Evolutionary conservation across 92 coral and sea anemone genomes (phyloP).

Genomic region (Epizoanthus stellaris): DNA sequence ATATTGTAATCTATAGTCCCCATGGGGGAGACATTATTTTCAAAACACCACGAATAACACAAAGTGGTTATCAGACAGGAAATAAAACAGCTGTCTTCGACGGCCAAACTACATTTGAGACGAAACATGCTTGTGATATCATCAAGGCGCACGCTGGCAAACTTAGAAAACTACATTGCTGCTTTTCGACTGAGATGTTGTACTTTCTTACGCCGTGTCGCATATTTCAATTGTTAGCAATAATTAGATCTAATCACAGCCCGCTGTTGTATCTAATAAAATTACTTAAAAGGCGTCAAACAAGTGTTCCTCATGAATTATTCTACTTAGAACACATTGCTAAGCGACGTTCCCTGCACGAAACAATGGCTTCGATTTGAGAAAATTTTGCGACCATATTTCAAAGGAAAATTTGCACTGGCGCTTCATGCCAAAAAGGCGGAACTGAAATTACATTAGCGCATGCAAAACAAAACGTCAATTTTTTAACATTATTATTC

Average conservation of each 20-base stretch:
- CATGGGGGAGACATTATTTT: constrained; percentile 47
- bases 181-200: neutral
- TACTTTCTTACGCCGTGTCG: constrained; percentile 44
- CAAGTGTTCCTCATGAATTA: constrained; percentile 75
- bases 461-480: constrained; percentile 17
- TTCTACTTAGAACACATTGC: constrained; percentile 51
- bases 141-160: neutral
- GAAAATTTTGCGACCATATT: neutral
- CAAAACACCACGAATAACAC: constrained; percentile 46
- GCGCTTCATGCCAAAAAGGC: constrained; percentile 16
- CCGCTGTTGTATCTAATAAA: constrained; percentile 83
- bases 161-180: neutral
- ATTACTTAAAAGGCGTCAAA: constrained; percentile 83
- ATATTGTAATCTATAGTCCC: constrained; percentile 53
- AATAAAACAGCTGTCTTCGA: constrained; percentile 46
- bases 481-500: constrained; percentile 15
- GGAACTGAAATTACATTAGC: neutral
- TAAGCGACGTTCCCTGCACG: constrained; percentile 31
- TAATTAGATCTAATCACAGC: constrained; percentile 69
- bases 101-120: constrained; percentile 28
- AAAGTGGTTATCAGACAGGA: constrained; percentile 38
- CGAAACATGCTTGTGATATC: constrained; percentile 9
- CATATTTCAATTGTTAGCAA: constrained; percentile 62
- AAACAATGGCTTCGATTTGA: constrained; percentile 27
- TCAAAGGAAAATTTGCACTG: constrained; percentile 9